Evolutionary conservation across 2,888 invertebrate species (phyloP), one percentile per base, ranked within the genome.

Genomic region (Dichetophora obliterata): DNA sequence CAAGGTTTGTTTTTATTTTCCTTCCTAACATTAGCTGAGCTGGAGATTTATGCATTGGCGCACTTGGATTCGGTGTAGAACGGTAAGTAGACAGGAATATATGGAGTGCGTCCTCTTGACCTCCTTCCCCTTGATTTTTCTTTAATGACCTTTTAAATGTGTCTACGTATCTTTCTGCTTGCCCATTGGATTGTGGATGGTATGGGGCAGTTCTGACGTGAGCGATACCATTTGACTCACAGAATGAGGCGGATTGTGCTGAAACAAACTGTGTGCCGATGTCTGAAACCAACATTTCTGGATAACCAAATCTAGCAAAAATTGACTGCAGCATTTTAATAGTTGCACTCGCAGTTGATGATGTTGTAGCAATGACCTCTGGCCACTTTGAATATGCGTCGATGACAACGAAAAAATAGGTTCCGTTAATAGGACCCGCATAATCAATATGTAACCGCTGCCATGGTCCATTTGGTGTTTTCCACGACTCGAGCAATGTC

Each of bases 1-100:
- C 59, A 37, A 59, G 22, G 3, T 54, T 54, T 16, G 59, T 59
- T 37, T 59, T 72, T 37, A 72, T 54, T 73, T 73, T 73, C 19
- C 16, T 19, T 59, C 24, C 61, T 43, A 50, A 11, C 59, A 73
- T 61, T 27, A 63, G 43, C 11, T 73, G 63, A 19, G 73, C 73
- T 61, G 63, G 61, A 14, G 31, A 63, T 24, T 73, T 50, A 19
- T 61, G 5, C 43, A 50, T 48, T 43, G 27, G 43, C 24, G 5
- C 31, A 31, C 5, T 31, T 5, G 27, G 61, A 54, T 66, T 75
- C 22, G 24, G 66, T 54, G 52, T 66, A 22, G 66, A 34, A 43
- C 66, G 66, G 54, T 57, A 34, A 34, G 66, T 34, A 14, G 65
- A 66, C 22, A 54, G n/a, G 37, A 75, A 66, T 22, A 66, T 14